These are phyloP conservation scores for Chiropotes sagulatus DNA, from an alignment of 2,797 vertebrate species.

Conservation along the genomic window DNA sequence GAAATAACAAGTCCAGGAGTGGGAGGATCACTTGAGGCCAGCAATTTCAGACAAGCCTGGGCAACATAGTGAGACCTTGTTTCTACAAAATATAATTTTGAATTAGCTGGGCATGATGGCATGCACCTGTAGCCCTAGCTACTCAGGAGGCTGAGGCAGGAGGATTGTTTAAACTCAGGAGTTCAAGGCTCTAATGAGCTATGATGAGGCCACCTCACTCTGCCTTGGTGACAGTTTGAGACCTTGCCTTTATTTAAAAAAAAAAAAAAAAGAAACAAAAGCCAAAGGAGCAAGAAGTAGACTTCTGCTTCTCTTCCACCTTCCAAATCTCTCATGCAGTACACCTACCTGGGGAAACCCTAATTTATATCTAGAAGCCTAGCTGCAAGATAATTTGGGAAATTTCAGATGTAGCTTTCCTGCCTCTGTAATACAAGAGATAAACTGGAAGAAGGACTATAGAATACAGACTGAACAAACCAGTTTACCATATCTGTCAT, in stretches of 20 bases:
- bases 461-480: not conserved
- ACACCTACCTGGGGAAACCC: not conserved
- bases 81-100: not conserved
- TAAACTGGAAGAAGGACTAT: not conserved
- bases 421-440: not conserved
- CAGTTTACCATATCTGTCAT: not conserved
- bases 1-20: not conserved
- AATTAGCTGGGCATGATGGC: not conserved
- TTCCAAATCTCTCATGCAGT: not conserved
- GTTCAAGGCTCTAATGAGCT: not conserved
- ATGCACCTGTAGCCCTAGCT: not conserved
- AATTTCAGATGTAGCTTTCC: not conserved
- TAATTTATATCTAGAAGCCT: not conserved
- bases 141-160: not conserved
- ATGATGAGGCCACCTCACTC: not conserved
- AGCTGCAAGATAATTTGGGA: not conserved
- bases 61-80: not conserved
- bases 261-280: not conserved
- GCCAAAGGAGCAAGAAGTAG: not conserved
- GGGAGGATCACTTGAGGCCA: not conserved
- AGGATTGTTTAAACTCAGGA: not conserved
- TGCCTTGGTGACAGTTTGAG: not conserved
- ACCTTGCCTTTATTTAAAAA: not conserved
- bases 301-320: not conserved
- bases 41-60: not conserved